phyloP scores from a whole-genome alignment of 2,888 invertebrate genomes.

The Cheilosia variabilis region DNA sequence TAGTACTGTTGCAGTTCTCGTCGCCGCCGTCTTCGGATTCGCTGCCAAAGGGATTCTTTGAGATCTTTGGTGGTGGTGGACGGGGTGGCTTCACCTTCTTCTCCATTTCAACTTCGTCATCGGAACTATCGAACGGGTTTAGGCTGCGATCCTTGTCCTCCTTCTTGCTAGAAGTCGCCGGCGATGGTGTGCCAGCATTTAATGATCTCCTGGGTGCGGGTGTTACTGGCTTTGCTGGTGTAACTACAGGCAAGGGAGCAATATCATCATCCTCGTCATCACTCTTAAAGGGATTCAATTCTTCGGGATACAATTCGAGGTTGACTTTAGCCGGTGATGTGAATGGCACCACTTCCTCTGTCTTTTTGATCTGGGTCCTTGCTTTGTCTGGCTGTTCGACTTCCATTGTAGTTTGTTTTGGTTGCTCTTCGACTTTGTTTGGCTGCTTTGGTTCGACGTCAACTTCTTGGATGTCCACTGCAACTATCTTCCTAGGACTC shows the following conservation, averaged over 20 bases:
- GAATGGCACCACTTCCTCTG: slow-evolving; percentile 42
- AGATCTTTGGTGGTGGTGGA: slow-evolving; percentile 83
- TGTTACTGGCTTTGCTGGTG: slow-evolving; percentile 49
- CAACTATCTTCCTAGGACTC: slow-evolving; percentile 32
- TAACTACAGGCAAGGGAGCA: slow-evolving; percentile 70
- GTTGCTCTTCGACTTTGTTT: slow-evolving; percentile 33
- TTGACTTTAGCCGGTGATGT: slow-evolving; percentile 66
- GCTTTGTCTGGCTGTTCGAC: slow-evolving; percentile 19
- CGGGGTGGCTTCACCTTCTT: slow-evolving; percentile 81
- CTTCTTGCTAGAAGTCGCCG: slow-evolving; percentile 35
- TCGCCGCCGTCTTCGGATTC: slow-evolving; percentile 86
- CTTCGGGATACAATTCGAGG: slow-evolving; percentile 87
- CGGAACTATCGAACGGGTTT: slow-evolving; percentile 89
- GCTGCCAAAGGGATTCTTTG: slow-evolving; percentile 90
- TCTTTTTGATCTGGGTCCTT: slow-evolving; percentile 30
- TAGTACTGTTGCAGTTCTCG: slow-evolving; percentile 73
- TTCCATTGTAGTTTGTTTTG: slow-evolving; percentile 46
- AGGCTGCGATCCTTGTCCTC: slow-evolving; percentile 76
- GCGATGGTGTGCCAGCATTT: slow-evolving; percentile 39
- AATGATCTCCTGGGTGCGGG: slow-evolving; percentile 62
- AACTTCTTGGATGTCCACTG: slow-evolving; percentile 67
- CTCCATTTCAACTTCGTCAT: slow-evolving; percentile 85
- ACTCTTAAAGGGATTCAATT: slow-evolving; percentile 93
- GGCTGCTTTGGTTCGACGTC: slow-evolving; percentile 37
- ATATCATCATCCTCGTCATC: slow-evolving; percentile 86